phyloP scores from a whole-genome alignment of 2,797 vertebrate genomes.

The Anableps anableps region DNA sequence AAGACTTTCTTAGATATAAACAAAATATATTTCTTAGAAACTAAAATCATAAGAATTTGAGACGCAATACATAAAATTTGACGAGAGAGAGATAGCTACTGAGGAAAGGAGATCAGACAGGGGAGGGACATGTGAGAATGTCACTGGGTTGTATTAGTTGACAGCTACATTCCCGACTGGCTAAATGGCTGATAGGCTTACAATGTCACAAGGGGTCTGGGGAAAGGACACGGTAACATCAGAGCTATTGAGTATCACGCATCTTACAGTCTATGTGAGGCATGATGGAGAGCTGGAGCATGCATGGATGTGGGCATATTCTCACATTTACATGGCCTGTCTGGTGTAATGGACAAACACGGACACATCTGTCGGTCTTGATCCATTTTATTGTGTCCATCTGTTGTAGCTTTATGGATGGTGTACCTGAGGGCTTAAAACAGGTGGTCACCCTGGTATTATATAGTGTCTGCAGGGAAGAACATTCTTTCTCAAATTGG shows the following conservation, averaged over 20 bases:
- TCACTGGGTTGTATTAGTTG: conserved; percentile 57
- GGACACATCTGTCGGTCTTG: conserved; percentile 54
- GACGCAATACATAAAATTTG: not conserved
- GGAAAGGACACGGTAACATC: conserved; percentile 61
- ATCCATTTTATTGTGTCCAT: conserved; percentile 77
- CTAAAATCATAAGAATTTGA: conserved; percentile 10
- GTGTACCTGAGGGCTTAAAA: conserved; percentile 60
- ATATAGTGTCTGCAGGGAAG: conserved; percentile 70
- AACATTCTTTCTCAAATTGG: conserved; percentile 42
- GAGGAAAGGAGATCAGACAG: conserved; percentile 52
- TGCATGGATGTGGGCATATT: conserved; percentile 44
- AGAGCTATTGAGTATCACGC: conserved; percentile 70
- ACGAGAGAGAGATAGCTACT: conserved; percentile 18
- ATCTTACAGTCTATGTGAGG: conserved; percentile 56
- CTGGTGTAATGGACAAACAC: conserved; percentile 30
- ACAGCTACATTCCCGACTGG: conserved; percentile 70
- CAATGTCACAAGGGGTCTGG: conserved; percentile 38
- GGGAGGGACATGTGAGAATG: conserved; percentile 52
- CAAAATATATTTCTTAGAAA: conserved; percentile 1
- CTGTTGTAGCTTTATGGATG: conserved; percentile 76
- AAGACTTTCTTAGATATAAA: not conserved
- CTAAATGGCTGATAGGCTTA: conserved; percentile 76
- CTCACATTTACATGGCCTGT: conserved; percentile 53
- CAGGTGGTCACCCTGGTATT: conserved; percentile 77
- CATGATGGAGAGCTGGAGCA: conserved; percentile 21